Base-by-base conservation (phyloP, 2,113 vertebrate genomes). In the Heterochromis multidens region DNA sequence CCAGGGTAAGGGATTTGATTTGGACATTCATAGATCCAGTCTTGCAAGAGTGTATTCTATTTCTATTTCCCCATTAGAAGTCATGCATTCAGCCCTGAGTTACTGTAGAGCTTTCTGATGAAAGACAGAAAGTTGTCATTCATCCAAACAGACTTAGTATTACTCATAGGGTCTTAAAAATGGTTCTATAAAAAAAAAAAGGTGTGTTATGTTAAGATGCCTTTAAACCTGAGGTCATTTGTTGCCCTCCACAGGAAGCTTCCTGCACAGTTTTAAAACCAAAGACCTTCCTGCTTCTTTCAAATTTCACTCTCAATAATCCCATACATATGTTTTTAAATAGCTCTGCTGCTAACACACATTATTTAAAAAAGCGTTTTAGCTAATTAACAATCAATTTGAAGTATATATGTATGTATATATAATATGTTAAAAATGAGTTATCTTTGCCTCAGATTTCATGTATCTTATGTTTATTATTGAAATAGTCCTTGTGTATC, bases 1-100 rank as follows among this genome's bases (percentile, higher is more conserved):
- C 57, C 23, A 29, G 54, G 29, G 84, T 63, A 88, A 76, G 37
- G 56, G 52, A 84, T 43, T 65, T 56, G 19, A 54, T 52, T 74
- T 33, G 21, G 13, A 80, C 88, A 23, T 82, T 88, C 83, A 89
- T 43, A 76, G 74, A 79, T 84, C 29, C 72, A 23, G 37, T 82
- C 67, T 35, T 81, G 70, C 62, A 70, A 49, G 83, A 86, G 65
- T 49, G 21, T 60, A 88, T 88, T 89, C 83, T 77, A 35, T 52
- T 46, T 13, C 21, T 58, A n/a, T 83, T 86, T 21, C 37, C 35
- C 19, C 54, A 77, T 80, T 19, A 37, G 31, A 57, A 27, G 17
- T 65, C 63, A 60, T 14, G 9, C 74, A 74, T 33, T 56, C 46
- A 80, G 23, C 35, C 70, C 17, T 3, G 40, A 27, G 35, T 65